These are phyloP conservation scores for Drosophila nigrodunni DNA, from an alignment of 1,140 invertebrate genomes.

Conservation along the genomic window DNA sequence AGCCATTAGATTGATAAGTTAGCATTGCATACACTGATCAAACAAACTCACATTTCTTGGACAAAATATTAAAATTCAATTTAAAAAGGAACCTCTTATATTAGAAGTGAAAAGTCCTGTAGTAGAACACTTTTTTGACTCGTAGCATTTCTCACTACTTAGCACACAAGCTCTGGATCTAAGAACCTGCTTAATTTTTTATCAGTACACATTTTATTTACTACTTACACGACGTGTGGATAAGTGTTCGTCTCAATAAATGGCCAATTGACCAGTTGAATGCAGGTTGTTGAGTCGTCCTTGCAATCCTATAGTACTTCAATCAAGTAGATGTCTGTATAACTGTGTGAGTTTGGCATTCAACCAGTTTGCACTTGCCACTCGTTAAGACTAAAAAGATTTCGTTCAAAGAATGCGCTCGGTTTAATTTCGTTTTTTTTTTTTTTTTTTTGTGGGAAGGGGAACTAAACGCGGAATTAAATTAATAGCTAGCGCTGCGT, in stretches of 20 bases:
- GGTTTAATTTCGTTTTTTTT: constrained; percentile 56
- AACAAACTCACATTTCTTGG: background rate
- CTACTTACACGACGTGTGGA: constrained; percentile 16
- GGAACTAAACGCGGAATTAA: constrained; percentile 60
- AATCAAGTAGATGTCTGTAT: constrained; percentile 3
- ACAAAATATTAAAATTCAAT: no score
- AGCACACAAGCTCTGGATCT: no score
- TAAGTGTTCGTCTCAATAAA: constrained; percentile 17
- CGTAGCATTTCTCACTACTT: no score
- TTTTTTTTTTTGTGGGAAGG: no score
- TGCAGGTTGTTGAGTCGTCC: constrained; percentile 16
- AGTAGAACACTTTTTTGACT: no score
- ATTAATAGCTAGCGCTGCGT: constrained; percentile 60
- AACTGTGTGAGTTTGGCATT: constrained; percentile 2
- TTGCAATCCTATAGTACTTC: constrained; percentile 3
- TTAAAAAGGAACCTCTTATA: no score
- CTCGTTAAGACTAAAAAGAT: constrained; percentile 47
- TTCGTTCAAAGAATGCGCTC: constrained; percentile 39
- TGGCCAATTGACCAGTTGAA: constrained; percentile 19
- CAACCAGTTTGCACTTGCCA: constrained; percentile 45
- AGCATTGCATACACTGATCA: background rate
- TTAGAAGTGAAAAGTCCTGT: no score
- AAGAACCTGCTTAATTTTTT: no score
- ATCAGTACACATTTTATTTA: background rate
- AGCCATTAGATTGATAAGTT: constrained; percentile 4